These are phyloP conservation scores for Campoplex capitator DNA, from an alignment of 2,888 invertebrate genomes.

Conservation along the genomic window DNA sequence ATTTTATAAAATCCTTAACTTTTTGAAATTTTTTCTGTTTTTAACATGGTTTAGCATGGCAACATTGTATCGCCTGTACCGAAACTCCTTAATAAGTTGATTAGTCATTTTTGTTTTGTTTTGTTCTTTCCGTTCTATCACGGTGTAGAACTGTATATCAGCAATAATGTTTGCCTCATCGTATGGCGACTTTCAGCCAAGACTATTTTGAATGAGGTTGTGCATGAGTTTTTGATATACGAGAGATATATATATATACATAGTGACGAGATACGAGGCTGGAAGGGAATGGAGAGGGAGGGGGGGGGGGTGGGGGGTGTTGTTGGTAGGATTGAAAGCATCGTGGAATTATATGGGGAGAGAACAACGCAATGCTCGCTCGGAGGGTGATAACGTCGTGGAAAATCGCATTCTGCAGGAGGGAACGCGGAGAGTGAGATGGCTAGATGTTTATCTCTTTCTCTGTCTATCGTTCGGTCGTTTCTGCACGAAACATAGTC, in stretches of 20 bases:
- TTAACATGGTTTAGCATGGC: no score
- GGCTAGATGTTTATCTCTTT: slow-evolving; percentile 22
- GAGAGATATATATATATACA: not conserved
- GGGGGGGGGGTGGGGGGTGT: not conserved
- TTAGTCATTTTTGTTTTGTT: no score
- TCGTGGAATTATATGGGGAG: slow-evolving; percentile 56
- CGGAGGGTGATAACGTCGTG: slow-evolving; percentile 75
- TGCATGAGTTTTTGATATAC: slow-evolving; percentile 10
- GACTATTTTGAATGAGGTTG: slow-evolving; percentile 21
- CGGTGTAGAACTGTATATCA: not conserved
- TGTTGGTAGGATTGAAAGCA: slow-evolving; percentile 58
- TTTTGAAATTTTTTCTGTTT: no score
- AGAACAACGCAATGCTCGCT: slow-evolving; percentile 62
- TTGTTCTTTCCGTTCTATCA: no score
- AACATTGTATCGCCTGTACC: no score
- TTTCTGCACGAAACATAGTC: slow-evolving; percentile 74
- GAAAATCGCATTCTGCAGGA: slow-evolving; percentile 74
- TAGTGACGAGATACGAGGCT: slow-evolving; percentile 16
- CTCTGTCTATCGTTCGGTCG: slow-evolving; percentile 16
- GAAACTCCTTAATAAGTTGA: not conserved
- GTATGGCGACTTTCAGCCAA: slow-evolving; percentile 2
- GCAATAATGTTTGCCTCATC: not conserved
- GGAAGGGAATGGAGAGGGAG: not conserved
- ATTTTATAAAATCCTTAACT: no score
- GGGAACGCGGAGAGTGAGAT: slow-evolving; percentile 49